A percentile compares a stretch with the other conserved stretches of the same genome.
phyloP scores from a whole-genome alignment of 2,113 vertebrate genomes.

The Fregetta grallaria region DNA sequence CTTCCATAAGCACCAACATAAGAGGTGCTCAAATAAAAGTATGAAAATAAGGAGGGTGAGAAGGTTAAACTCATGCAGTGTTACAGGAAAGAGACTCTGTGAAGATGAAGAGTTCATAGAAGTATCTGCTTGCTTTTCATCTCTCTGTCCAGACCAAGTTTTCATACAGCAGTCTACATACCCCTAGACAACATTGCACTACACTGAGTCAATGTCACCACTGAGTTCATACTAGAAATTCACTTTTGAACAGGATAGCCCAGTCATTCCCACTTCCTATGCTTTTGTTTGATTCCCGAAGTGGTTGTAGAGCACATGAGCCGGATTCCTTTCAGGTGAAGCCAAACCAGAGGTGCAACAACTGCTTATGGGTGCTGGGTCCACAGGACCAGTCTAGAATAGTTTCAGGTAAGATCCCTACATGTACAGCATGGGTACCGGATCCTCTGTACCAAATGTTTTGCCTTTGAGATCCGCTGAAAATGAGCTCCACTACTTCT shows the following conservation, averaged over 20 bases:
- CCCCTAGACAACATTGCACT: neutral
- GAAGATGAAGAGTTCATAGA: neutral
- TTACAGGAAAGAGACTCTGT: neutral
- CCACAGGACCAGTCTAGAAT: neutral
- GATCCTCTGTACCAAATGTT: neutral
- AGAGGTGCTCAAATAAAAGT: neutral
- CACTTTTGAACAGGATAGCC: neutral
- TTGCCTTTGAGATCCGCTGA: neutral
- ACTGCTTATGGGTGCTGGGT: neutral
- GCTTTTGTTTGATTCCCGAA: neutral
- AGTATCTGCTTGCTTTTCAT: neutral
- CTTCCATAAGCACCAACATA: neutral
- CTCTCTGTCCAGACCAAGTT: neutral
- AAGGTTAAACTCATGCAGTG: neutral
- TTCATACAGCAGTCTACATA: neutral
- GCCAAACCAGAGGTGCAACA: neutral
- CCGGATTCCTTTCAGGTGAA: neutral
- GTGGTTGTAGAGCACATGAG: neutral
- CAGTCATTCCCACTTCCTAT: neutral
- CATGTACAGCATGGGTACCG: accelerated
- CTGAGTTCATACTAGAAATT: neutral
- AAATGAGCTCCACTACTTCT: neutral
- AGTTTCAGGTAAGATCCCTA: neutral
- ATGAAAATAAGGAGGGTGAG: neutral
- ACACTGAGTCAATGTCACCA: neutral